Percentiles rank a stretch among this genome's conserved stretches.
phyloP scores from a whole-genome alignment of 2,888 invertebrate genomes.

The Anoplius nigerrimus region DNA sequence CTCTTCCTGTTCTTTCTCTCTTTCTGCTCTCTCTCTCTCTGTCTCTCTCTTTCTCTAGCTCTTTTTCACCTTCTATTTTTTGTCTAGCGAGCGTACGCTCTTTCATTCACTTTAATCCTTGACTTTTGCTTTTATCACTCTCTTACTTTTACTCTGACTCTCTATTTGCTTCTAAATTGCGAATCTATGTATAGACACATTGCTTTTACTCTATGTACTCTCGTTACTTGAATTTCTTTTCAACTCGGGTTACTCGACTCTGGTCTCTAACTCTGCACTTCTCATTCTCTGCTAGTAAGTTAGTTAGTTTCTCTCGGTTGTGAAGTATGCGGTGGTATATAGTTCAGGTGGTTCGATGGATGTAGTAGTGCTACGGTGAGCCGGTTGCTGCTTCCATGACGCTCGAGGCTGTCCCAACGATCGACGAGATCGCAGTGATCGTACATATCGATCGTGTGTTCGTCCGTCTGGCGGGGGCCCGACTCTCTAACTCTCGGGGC shows the following conservation, averaged over 20 bases:
- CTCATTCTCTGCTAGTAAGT: slow-evolving; percentile 18
- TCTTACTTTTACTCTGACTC: slow-evolving; percentile 15
- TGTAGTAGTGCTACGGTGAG: slow-evolving; percentile 45
- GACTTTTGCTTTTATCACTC: no score
- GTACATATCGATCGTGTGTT: slow-evolving; percentile 9
- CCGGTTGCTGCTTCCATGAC: slow-evolving; percentile 47
- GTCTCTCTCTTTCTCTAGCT: no score
- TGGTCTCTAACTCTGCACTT: slow-evolving; percentile 24
- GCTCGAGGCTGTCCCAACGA: slow-evolving; percentile 51
- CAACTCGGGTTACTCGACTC: slow-evolving; percentile 18
- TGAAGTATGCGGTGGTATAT: slow-evolving; percentile 47
- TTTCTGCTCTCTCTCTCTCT: slow-evolving; percentile 22
- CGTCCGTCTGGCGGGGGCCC: neutral
- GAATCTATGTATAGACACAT: no score
- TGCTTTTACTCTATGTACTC: slow-evolving; percentile 18
- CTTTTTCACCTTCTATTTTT: no score
- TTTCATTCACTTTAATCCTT: slow-evolving; percentile 15
- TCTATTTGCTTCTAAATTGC: no score
- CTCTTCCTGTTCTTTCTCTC: neutral
- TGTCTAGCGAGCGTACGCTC: slow-evolving; percentile 44
- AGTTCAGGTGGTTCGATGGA: slow-evolving; percentile 36
- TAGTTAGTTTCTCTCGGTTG: slow-evolving; percentile 32
- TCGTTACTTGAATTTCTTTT: slow-evolving; percentile 34
- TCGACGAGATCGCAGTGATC: slow-evolving; percentile 1
- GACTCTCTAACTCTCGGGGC: no score